phyloP scores from a whole-genome alignment of 2,888 invertebrate species.

The Thera obeliscata region DNA sequence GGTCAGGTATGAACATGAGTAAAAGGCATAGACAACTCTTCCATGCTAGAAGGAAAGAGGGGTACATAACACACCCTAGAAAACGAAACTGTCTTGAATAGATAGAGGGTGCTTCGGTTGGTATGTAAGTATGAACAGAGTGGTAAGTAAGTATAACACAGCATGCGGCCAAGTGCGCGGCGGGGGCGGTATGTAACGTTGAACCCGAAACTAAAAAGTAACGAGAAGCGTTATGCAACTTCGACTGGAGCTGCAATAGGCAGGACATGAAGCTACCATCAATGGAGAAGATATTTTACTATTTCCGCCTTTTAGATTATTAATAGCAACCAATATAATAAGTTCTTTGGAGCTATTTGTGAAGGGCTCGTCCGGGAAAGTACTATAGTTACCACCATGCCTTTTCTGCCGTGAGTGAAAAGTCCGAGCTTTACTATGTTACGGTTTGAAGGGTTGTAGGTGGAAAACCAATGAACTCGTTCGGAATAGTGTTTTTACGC shows the following conservation, averaged over 20 bases:
- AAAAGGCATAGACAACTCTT: too few relatives aligned
- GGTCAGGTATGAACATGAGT: too few relatives aligned
- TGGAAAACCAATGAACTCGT: too few relatives aligned
- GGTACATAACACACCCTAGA: too few relatives aligned
- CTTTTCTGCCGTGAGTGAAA: too few relatives aligned
- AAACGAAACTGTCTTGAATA: background rate
- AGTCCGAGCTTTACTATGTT: too few relatives aligned
- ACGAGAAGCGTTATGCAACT: constrained; percentile 47
- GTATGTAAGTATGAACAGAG: constrained; percentile 2
- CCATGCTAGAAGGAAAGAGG: too few relatives aligned
- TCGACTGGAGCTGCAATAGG: constrained; percentile 45
- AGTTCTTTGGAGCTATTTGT: too few relatives aligned
- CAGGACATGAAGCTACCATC: constrained; percentile 31
- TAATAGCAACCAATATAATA: background rate
- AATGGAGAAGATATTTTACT: constrained; percentile 15
- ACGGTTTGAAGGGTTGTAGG: too few relatives aligned
- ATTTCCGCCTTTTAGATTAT: background rate
- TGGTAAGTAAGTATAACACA: constrained; percentile 49
- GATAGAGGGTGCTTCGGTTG: background rate
- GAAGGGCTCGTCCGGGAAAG: too few relatives aligned
- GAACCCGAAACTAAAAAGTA: constrained; percentile 47
- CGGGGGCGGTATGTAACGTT: constrained; percentile 43
- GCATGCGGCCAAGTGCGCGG: constrained; percentile 50
- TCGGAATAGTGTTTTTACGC: too few relatives aligned
- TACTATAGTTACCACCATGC: too few relatives aligned